Base-by-base conservation (phyloP, 2,888 invertebrate species). In the Argynnis bischoffii region DNA sequence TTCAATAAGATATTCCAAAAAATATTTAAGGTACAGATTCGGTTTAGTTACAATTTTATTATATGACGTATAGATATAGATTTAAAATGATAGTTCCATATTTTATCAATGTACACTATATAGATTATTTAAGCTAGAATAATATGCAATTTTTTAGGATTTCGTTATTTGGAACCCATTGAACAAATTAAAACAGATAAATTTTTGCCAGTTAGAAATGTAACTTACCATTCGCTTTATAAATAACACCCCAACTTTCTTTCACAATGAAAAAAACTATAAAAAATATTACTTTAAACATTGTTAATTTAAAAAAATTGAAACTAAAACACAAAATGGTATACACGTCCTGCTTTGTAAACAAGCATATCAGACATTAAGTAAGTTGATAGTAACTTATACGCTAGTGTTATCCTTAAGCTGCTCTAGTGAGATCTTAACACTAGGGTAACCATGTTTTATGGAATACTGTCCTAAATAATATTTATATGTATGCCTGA, bases 181-280 rank as follows among this genome's bases (percentile, higher is more conserved):
- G 26, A 26, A 26, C 26, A 26, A 26, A 26, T 26, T n/a, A n/a
- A n/a, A n/a, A n/a, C n/a, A n/a, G n/a, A n/a, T n/a, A n/a, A n/a
- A n/a, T n/a, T 47, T 18, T 0, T n/a, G 6, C 3, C 14, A 47
- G 2, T 54, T 47, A 48, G 48, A 54, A 26, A 16, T 56, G 41
- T 48, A 6, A 78, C 82, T 79, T 61, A 83, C 82, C 80, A 75
- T 83, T 83, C 21, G 82, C 64, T 61, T 69, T 76, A 68, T 78
- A 79, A 51, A 81, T 77, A 47, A 81, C 78, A 41, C 75, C 78
- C n/a, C 54, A 63, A 64, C 71, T 63, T 55, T 66, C 67, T 5
- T 74, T 6, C 11, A 77, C n/a, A 15, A 75, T 55, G 15, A 76
- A 51, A 47, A 76, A 51, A 14, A 21, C 31, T 50, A 50, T 61